A percentile compares a stretch with the other conserved stretches of the same genome.
Evolutionary conservation across 2,888 invertebrate genomes (phyloP).

Genomic region (Crossocerus cetratus): DNA sequence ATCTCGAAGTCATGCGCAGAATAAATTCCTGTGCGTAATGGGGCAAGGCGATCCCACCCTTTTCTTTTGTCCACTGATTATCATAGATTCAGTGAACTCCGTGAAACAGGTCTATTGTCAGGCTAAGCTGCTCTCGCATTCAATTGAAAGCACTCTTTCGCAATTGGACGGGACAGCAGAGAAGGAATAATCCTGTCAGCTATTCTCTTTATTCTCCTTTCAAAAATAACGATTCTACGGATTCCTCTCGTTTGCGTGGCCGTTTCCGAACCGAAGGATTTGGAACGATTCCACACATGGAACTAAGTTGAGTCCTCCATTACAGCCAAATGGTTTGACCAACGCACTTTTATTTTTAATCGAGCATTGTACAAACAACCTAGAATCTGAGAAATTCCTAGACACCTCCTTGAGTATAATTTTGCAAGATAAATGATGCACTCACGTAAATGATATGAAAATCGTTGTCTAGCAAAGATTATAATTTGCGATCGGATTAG

Average conservation of each 20-base stretch:
- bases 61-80: constrained; percentile 28
- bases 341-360: no score
- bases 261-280: no score
- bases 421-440: not conserved
- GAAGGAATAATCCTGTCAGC: no score
- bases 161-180: not conserved
- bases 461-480: not conserved
- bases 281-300: no score
- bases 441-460: not conserved
- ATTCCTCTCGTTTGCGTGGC: no score
- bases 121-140: not conserved
- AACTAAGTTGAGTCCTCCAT: no score
- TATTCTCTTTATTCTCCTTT: no score
- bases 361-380: no score
- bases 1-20: constrained; percentile 11
- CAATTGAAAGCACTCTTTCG: not conserved
- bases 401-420: no score
- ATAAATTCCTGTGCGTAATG: constrained; percentile 18
- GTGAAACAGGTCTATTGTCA: constrained; percentile 9
- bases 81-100: constrained; percentile 14
- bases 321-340: no score
- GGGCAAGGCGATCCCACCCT: constrained; percentile 25
- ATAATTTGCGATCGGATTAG: not conserved
- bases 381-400: no score
- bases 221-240: no score